These are phyloP conservation scores for Columba livia DNA, from an alignment of 2,113 vertebrate genomes.

Conservation along the genomic window DNA sequence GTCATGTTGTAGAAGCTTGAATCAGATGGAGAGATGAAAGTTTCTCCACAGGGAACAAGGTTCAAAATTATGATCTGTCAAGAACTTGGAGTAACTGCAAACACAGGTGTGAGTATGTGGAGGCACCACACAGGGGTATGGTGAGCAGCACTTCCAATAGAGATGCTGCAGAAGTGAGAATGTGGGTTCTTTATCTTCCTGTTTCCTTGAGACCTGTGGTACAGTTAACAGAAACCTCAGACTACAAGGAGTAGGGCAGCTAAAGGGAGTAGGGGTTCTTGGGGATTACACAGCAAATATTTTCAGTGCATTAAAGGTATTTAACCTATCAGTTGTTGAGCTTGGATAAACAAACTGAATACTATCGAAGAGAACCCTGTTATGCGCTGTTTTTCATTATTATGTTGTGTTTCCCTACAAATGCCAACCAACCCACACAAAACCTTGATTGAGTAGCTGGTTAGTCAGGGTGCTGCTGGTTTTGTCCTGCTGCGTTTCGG, in stretches of 20 bases:
- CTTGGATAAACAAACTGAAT: background rate
- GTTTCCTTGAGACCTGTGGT: background rate
- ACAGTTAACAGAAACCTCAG: background rate
- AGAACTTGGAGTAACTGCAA: background rate
- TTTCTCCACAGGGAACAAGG: background rate
- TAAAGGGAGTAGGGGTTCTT: background rate
- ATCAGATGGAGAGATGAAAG: background rate
- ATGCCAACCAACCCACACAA: background rate
- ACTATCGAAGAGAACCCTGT: background rate
- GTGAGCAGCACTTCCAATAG: background rate
- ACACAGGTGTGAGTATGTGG: background rate
- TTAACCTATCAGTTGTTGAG: background rate
- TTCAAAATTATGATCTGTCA: background rate
- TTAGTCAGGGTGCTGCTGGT: background rate
- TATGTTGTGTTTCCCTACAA: background rate
- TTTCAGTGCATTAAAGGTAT: background rate
- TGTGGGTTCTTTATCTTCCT: background rate
- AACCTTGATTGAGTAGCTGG: background rate
- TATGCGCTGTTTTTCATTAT: rapidly evolving
- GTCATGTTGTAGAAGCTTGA: background rate
- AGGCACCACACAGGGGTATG: background rate
- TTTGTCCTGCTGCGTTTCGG: background rate
- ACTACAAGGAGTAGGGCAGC: background rate
- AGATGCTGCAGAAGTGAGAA: background rate
- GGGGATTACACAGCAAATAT: background rate